Evolutionary conservation across 2,113 vertebrate genomes (phyloP), one percentile per base, ranked within the genome.

Genomic region (Oreotrochilus melanogaster): DNA sequence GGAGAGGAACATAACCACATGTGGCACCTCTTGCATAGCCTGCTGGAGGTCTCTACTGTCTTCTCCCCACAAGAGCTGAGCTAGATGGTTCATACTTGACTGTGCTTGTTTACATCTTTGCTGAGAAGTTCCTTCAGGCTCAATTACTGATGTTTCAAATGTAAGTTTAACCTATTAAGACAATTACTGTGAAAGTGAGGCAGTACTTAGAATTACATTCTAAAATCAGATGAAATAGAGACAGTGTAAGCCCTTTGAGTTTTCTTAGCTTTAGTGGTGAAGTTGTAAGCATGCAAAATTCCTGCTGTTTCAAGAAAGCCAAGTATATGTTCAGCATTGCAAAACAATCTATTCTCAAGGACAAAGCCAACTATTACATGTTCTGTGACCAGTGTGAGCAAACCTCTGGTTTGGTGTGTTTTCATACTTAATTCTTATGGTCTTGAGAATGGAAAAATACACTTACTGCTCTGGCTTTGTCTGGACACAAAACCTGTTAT

Each of bases 1-100:
- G 0, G 98, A 97, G 89, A 99, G 98, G 92, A 98, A 99, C 99
- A 99, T 99, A 90, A 98, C 78, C 10, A 99, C 95, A 57, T 99
- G 99, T 13, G 99, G 99, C 76, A 98, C 84, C 4, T 97, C 97
- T n/a, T 97, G 97, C 5, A 98, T 62, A 53, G 97, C 97, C 97
- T 98, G 98, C 86, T 99, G 98, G 19, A 97, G 93, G 31, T 97
- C 98, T 0, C 71, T 93, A 2, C 93, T 95, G 39, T 99, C 99
- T 70, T 98, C 98, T 37, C 98, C 98, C 98, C 98, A 99, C 13
- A 99, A 96, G 21, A 99, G 98, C 53, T 98, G 98, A 79, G 98
- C 98, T 92, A 99, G 97, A 89, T 98, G 99, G 79, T 96, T 98
- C 91, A 98, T 98, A 2, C 97, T 92, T 1, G 93, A 96, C 11